These are phyloP conservation scores for Strix aluco DNA, from an alignment of 2,113 vertebrate species.

Conservation along the genomic window DNA sequence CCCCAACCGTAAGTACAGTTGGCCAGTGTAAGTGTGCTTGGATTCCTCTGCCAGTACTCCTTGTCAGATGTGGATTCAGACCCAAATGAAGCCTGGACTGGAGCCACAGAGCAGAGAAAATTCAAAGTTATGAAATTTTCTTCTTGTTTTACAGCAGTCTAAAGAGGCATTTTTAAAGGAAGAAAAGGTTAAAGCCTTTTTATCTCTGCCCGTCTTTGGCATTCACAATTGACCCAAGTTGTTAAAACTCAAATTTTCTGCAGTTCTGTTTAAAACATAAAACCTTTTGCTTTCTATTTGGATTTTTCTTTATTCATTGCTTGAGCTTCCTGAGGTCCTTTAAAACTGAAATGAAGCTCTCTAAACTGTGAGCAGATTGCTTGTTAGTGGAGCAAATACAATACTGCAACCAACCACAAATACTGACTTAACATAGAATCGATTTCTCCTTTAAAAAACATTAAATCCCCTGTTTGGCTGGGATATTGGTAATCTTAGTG, in stretches of 20 bases:
- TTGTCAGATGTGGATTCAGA: neutral
- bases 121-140: neutral
- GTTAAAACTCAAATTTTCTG: neutral
- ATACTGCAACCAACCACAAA: neutral
- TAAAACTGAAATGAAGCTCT: neutral
- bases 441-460: neutral
- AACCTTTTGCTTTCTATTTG: neutral
- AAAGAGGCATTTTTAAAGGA: neutral
- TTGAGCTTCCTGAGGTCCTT: neutral
- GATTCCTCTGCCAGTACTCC: neutral
- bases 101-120: neutral
- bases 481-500: neutral
- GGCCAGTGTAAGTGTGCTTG: neutral
- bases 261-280: neutral
- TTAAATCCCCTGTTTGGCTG: neutral
- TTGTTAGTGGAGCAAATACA: neutral
- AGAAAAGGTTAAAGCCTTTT: neutral
- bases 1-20: neutral
- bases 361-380: neutral
- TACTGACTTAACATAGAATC: neutral
- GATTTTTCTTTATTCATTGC: neutral
- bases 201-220: neutral
- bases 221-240: neutral
- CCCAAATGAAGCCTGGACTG: neutral
- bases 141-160: neutral